These are phyloP conservation scores for Gavia stellata DNA, from an alignment of 2,113 vertebrate genomes.

Conservation along the genomic window DNA sequence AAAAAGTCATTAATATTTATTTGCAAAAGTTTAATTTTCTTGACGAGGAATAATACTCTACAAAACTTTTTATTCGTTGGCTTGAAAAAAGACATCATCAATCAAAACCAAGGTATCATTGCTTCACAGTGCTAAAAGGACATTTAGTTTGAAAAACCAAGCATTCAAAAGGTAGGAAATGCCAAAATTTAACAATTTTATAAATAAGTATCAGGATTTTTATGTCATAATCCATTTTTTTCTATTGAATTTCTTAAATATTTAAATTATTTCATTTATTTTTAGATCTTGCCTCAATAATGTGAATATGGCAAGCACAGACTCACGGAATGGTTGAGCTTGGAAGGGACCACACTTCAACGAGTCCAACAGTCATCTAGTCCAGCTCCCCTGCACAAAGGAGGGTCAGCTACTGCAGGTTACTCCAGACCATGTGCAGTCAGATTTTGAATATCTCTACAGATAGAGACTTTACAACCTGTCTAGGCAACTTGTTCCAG, in stretches of 20 bases:
- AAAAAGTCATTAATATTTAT: slow-evolving; percentile 32
- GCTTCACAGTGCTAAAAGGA: background rate
- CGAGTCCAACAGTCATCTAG: background rate
- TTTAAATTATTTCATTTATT: background rate
- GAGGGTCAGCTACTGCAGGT: background rate
- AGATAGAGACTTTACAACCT: background rate
- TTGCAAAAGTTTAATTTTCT: background rate
- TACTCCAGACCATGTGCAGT: background rate
- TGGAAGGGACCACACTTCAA: background rate
- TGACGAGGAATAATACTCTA: background rate
- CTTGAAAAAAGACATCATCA: background rate
- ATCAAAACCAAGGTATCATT: background rate
- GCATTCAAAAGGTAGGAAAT: background rate
- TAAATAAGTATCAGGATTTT: background rate
- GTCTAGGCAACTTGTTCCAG: background rate
- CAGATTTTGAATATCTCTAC: background rate
- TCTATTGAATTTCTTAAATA: background rate
- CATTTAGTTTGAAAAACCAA: background rate
- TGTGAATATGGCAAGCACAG: background rate
- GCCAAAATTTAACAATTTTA: background rate
- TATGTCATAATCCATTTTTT: background rate
- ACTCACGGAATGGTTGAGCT: background rate
- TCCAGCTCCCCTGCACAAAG: background rate
- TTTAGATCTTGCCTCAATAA: background rate
- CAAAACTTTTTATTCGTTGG: background rate